A percentile compares a stretch with the other conserved stretches of the same genome.
These are phyloP conservation scores for Lithobates sylvaticus DNA, from an alignment of 2,797 vertebrate genomes.

Conservation along the genomic window DNA sequence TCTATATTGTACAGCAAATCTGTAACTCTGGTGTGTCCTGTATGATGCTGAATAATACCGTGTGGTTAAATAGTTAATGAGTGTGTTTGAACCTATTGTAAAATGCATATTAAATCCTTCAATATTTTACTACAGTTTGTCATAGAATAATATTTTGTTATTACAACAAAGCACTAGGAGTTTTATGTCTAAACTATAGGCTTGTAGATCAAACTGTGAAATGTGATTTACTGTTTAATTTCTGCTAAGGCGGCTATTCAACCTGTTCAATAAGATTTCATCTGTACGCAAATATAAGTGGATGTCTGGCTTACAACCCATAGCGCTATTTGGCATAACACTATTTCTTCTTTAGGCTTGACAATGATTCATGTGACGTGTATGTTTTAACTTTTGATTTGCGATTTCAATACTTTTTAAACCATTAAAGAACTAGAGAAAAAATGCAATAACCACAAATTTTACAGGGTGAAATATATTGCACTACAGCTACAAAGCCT, in stretches of 20 bases:
- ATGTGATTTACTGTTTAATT: constrained; percentile 55
- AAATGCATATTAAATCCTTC: not conserved
- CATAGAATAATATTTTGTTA: constrained; percentile 33
- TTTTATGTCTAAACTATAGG: constrained; percentile 35
- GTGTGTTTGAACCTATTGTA: not conserved
- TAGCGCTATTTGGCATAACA: constrained; percentile 25
- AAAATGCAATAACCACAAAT: constrained; percentile 25
- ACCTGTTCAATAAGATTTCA: constrained; percentile 33
- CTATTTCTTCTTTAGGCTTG: constrained; percentile 26
- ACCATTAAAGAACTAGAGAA: constrained; percentile 17
- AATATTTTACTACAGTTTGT: constrained; percentile 22
- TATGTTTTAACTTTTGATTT: constrained; percentile 33
- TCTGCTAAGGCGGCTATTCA: constrained; percentile 39
- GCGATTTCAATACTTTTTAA: constrained; percentile 25
- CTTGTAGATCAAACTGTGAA: constrained; percentile 44
- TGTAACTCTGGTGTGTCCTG: not conserved
- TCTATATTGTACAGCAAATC: not conserved
- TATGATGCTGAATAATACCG: not conserved
- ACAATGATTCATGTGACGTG: constrained; percentile 29
- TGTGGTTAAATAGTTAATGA: not conserved
- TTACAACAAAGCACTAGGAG: constrained; percentile 21
- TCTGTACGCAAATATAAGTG: constrained; percentile 39
- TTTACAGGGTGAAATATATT: constrained; percentile 24
- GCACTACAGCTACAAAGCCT: constrained; percentile 12
- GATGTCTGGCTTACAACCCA: constrained; percentile 35